Conservation (phyloP, 2,113 vertebrate species). For the Plecturocebus donacophilus region DNA sequence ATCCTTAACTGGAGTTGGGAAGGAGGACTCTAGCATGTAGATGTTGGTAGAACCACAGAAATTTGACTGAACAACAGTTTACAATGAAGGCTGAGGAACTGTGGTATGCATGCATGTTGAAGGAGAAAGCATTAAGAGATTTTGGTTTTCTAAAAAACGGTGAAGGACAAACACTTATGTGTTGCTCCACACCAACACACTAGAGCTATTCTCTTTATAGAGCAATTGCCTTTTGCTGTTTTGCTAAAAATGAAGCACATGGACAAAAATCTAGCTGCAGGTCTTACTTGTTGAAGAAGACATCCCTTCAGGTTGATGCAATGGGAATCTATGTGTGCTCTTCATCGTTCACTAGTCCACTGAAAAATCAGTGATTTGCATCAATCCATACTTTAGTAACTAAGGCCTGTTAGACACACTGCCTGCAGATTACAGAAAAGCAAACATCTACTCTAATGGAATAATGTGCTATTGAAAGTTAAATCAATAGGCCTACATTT, state of each 20-base stretch:
- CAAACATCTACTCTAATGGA: neutral
- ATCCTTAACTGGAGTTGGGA: neutral
- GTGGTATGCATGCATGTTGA: too few relatives aligned
- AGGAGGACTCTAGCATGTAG: too few relatives aligned
- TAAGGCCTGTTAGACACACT: neutral
- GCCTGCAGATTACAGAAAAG: conserved; percentile 41
- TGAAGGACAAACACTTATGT: neutral
- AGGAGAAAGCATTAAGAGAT: neutral
- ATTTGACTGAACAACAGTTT: neutral
- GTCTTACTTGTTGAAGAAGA: neutral
- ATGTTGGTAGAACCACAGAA: neutral
- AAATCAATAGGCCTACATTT: conserved; percentile 68
- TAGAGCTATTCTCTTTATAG: neutral
- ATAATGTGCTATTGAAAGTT: conserved; percentile 46
- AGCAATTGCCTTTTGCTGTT: neutral
- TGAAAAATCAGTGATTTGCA: conserved; percentile 15
- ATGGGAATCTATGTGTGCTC: neutral
- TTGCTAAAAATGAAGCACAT: neutral
- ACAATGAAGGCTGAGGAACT: fast-evolving
- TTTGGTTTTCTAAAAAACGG: neutral
- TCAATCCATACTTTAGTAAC: neutral
- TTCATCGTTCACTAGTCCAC: neutral
- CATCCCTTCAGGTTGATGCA: conserved; percentile 1
- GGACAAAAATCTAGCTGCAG: neutral
- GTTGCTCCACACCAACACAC: fast-evolving